Evolutionary conservation across 1,140 invertebrate genomes (phyloP).

Genomic region (Ruditapes philippinarum): DNA sequence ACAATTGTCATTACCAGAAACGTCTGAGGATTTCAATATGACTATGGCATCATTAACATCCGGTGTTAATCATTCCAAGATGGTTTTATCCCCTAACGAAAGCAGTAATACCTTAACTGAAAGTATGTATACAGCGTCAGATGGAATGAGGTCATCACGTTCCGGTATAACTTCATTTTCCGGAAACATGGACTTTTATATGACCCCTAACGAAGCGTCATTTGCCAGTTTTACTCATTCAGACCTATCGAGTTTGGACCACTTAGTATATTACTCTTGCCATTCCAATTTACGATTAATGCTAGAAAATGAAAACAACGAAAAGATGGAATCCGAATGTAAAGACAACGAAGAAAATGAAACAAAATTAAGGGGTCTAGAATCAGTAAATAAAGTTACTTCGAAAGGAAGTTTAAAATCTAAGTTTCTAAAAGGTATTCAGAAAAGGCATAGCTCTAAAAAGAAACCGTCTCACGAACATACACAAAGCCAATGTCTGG

Average conservation of each 20-base stretch:
- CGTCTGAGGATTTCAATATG: background rate
- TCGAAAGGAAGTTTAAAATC: slow-evolving; percentile 14
- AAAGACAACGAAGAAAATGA: slow-evolving; percentile 43
- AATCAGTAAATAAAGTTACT: background rate
- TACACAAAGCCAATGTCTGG: background rate
- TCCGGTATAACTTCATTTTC: slow-evolving; percentile 42
- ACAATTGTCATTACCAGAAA: slow-evolving; percentile 46
- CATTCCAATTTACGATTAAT: slow-evolving; percentile 47
- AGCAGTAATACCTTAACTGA: slow-evolving; percentile 37
- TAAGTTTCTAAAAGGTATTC: slow-evolving; percentile 27
- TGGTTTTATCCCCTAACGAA: slow-evolving; percentile 20
- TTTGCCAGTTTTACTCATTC: slow-evolving; percentile 33
- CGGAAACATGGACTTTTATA: slow-evolving; percentile 2
- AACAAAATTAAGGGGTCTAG: background rate
- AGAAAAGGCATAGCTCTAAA: slow-evolving; percentile 26
- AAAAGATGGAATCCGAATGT: background rate
- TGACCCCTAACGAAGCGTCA: slow-evolving; percentile 22
- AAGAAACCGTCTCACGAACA: slow-evolving; percentile 17
- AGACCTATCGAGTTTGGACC: slow-evolving; percentile 24
- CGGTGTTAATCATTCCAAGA: background rate
- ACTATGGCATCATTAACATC: background rate
- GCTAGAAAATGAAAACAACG: slow-evolving; percentile 43
- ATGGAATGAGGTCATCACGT: slow-evolving; percentile 33
- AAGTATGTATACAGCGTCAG: slow-evolving; percentile 54
- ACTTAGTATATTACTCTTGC: slow-evolving; percentile 36